These are phyloP conservation scores for Gila robusta DNA, from an alignment of 2,797 vertebrate species.

Conservation along the genomic window DNA sequence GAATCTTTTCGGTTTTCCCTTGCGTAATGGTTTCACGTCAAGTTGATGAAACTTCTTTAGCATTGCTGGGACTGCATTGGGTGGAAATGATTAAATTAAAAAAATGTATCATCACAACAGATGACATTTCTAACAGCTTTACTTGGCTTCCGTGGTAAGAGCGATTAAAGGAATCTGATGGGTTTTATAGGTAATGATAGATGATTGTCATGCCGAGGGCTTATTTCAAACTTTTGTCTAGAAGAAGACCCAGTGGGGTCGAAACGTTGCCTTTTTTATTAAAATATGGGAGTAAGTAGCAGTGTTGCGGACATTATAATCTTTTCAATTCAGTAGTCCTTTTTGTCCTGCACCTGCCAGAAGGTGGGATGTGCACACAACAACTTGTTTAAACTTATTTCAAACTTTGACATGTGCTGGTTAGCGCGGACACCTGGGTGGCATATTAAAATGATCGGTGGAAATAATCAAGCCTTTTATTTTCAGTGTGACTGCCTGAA, in stretches of 20 bases:
- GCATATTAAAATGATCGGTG: conserved; percentile 28
- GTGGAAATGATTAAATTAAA: conserved; percentile 3
- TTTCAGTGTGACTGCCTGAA: conserved; percentile 15
- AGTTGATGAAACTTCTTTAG: conserved; percentile 34
- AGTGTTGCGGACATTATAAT: no score
- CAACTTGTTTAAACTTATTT: no score
- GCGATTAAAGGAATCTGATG: conserved; percentile 23
- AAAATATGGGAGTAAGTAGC: no score
- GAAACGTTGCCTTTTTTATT: no score
- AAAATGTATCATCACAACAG: background rate
- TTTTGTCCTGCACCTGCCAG: no score
- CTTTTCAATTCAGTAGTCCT: no score
- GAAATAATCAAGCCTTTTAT: conserved; percentile 10
- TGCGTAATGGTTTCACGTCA: conserved; percentile 25
- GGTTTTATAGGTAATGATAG: conserved; percentile 12
- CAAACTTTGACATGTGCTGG: conserved; percentile 15
- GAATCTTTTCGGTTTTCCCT: conserved; percentile 48
- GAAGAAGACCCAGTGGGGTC: no score
- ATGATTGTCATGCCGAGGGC: background rate
- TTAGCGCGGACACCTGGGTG: conserved; percentile 18
- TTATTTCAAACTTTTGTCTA: conserved; percentile 8
- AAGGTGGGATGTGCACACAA: no score
- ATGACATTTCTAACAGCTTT: conserved; percentile 20
- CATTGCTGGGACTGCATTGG: background rate
- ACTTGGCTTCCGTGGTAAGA: background rate